Percentiles rank a stretch among this genome's conserved stretches.
Conservation (phyloP, 2,888 invertebrate species). For the Magallana nippona region DNA sequence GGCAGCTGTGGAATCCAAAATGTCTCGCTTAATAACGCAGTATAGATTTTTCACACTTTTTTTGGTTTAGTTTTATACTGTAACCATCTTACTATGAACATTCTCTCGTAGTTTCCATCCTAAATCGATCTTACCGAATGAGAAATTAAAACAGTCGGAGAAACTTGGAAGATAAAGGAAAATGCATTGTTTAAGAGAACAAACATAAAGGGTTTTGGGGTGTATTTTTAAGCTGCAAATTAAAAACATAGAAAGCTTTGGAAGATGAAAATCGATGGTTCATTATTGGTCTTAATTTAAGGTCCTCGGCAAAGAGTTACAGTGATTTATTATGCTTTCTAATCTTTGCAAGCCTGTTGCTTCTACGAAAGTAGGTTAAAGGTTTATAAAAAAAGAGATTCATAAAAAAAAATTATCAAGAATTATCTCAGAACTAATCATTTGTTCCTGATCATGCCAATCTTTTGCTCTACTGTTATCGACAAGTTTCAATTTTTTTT, state of each 20-base stretch:
- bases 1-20: background rate
- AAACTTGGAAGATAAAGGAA: background rate
- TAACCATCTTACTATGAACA: too few relatives aligned
- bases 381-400: too few relatives aligned
- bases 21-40: background rate
- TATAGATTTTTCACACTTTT: slow-evolving; percentile 30
- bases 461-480: too few relatives aligned
- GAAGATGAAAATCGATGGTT: background rate
- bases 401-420: too few relatives aligned
- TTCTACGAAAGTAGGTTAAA: background rate
- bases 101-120: background rate
- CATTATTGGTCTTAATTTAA: slow-evolving; percentile 1
- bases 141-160: slow-evolving; percentile 5
- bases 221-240: background rate
- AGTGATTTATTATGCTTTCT: background rate
- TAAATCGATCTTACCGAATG: slow-evolving; percentile 8
- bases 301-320: background rate
- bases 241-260: background rate
- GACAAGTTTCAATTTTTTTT: too few relatives aligned
- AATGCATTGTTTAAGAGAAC: slow-evolving; percentile 7
- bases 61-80: slow-evolving; percentile 8
- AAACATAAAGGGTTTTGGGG: background rate
- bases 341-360: background rate
- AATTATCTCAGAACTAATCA: too few relatives aligned
- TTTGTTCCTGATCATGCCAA: too few relatives aligned